Evolutionary conservation across 2,888 invertebrate species (phyloP), one percentile per base, ranked within the genome.

Genomic region (Epinotia brunnichana): DNA sequence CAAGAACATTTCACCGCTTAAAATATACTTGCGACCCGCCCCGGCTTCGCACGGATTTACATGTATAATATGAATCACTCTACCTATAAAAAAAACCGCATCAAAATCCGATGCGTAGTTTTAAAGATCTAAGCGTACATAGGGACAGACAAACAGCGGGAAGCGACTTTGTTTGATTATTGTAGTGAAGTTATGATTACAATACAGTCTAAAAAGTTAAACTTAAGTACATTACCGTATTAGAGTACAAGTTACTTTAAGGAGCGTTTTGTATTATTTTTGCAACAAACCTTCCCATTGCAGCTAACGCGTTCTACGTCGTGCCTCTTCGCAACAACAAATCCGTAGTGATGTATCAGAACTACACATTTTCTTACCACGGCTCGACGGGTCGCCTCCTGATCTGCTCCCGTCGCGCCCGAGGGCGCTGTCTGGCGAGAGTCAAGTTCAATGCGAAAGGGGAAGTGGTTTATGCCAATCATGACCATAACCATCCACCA

Each of bases 401-500:
- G 51, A 62, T 61, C 10, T 74, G 74, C 51, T 74, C 74, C 3
- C 59, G 59, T 3, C 61, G 64, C 19, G 69, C 66, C 17, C 53
- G 70, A 54, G 57, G 61, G 35, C 68, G 53, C 39, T 75, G 75
- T 21, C 24, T 62, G 19, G 74, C 75, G 19, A 44, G 72, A 29
- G 51, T 75, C 29, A 62, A 67, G 11, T 72, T 75, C 13, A 67
- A 74, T 17, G 51, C 41, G 2, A 56, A 74, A 11, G 75, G 74
- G 11, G 64, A 51, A 56, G 63, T 76, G 15, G 63, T 64, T 2
- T 75, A 63, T 19, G 69, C 72, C 24, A 69, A 74, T 15, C 44
- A 66, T 21, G 39, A 69, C 1, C 77, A 77, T 61, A 75, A 75
- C 19, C 77, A 77, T 61, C 60, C 60, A 2, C 77, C 77, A 10